Base-by-base conservation (phyloP, 2,113 vertebrate species). In the Mesembrinibis cayennensis region DNA sequence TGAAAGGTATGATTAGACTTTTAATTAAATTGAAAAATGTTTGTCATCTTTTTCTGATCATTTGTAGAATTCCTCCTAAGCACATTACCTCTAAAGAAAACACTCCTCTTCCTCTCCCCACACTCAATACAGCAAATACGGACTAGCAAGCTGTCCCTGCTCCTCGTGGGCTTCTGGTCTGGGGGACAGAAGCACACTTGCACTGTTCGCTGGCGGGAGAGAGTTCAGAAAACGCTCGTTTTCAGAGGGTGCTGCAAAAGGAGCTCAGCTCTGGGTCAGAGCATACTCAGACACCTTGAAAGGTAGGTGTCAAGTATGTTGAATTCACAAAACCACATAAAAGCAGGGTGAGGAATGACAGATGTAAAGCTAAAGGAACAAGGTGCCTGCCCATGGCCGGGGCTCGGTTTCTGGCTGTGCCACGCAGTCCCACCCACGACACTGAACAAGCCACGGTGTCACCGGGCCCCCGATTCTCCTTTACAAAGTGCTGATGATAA, bases 201-300 rank as follows among this genome's bases (percentile, higher is more conserved):
- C 29, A 3, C 11, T 0, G 3, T 2, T 36, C 3, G 6, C 77
- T 7, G 72, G 56, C 0, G 2, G 50, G 20, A 55, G 26, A 59
- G 26, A 32, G 65, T 8, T 63, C 66, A 12, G n/a, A 42, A 81
- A 93, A 67, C 0, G 7, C 72, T 83, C 27, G 0, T 49, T 47
- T 73, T 30, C 59, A 22, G 17, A 53, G 4, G n/a, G 12, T 8
- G 79, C 67, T 9, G 67, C 53, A 9, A 27, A 21, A 67, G 26
- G 55, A 86, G 50, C 53, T 83, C 29, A 16, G 66, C 65, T 15
- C 30, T 42, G 44, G 85, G 53, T 80, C 49, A 32, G 58, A 29
- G 25, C 27, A 3, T 3, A 4, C 8, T 20, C 69, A 7, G 69
- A 5, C 73, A 56, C 87, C 74, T 72, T 4, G 67, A 30, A 42